Percentiles rank a stretch among this genome's conserved stretches.
phyloP scores from a whole-genome alignment of 92 coral and sea anemone genomes.

The Phenganax stokvisi region DNA sequence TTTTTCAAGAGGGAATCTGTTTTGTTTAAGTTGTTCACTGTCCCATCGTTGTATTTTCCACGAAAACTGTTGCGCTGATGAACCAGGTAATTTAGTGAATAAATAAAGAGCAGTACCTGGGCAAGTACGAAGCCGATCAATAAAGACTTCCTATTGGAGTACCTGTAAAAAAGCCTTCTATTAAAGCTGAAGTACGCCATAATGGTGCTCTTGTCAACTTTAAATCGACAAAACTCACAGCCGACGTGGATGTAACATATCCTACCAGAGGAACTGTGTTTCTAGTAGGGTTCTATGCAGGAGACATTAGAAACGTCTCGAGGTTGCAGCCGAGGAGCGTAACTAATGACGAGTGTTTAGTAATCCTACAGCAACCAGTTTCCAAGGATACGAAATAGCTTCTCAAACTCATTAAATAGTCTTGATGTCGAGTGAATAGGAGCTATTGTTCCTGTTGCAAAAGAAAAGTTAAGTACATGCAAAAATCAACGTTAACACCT shows the following conservation, averaged over 20 bases:
- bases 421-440: neutral
- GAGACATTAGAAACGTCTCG: slow-evolving; percentile 9
- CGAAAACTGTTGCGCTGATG: too few species aligned
- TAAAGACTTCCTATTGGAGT: too few species aligned
- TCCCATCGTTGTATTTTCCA: too few species aligned
- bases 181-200: too few species aligned
- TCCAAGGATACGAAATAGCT: slow-evolving; percentile 23
- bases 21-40: neutral
- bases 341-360: slow-evolving; percentile 27
- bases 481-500: neutral
- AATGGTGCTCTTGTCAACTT: too few species aligned
- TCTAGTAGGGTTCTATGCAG: slow-evolving; percentile 13
- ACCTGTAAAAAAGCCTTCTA: too few species aligned
- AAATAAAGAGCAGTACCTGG: too few species aligned
- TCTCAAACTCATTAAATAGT: slow-evolving; percentile 28
- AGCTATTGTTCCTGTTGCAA: neutral
- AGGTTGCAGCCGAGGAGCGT: slow-evolving; percentile 27
- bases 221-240: too few species aligned
- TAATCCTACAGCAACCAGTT: slow-evolving; percentile 18
- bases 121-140: too few species aligned
- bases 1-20: neutral
- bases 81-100: too few species aligned
- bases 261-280: slow-evolving; percentile 21
- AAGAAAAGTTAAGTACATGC: neutral
- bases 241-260: neutral